A percentile compares a stretch with the other conserved stretches of the same genome.
Conservation (phyloP, 2,797 vertebrate species). For the Synaphobranchus kaupii region DNA sequence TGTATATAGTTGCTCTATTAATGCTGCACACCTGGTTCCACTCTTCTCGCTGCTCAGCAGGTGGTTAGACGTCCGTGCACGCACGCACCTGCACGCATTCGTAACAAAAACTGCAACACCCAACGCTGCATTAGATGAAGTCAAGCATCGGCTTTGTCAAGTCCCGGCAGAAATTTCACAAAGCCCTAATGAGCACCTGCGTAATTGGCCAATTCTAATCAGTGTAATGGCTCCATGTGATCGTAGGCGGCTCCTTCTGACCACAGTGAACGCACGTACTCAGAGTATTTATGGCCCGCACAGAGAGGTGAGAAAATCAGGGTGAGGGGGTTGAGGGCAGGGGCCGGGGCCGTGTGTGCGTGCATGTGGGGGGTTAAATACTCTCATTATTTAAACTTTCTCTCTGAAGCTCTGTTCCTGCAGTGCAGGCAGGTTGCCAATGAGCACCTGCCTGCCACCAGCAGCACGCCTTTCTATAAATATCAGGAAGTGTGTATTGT, state of each 20-base stretch:
- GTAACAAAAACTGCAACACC: neutral
- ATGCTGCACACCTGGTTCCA: neutral
- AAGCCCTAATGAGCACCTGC: constrained; percentile 44
- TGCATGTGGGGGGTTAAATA: neutral
- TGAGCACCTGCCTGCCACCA: neutral
- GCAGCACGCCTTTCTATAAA: constrained; percentile 31
- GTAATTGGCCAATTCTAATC: constrained; percentile 53
- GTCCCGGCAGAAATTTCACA: constrained; percentile 41
- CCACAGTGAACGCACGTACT: neutral
- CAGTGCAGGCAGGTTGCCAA: neutral
- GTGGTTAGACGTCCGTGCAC: neutral
- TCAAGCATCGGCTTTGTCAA: constrained; percentile 39
- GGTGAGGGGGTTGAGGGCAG: neutral
- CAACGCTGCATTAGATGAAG: constrained; percentile 23
- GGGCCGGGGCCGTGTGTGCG: neutral
- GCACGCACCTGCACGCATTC: neutral
- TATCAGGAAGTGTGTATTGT: constrained; percentile 31
- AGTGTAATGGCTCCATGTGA: constrained; percentile 30
- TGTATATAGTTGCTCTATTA: neutral
- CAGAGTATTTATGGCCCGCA: neutral
- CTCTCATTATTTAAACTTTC: neutral
- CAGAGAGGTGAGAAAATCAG: neutral
- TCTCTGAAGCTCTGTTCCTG: no score
- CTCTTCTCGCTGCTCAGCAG: neutral
- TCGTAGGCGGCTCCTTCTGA: neutral